Percentiles rank a stretch among this genome's conserved stretches.
phyloP scores from a whole-genome alignment of 2,888 invertebrate species.

The Phaedon cochleariae region DNA sequence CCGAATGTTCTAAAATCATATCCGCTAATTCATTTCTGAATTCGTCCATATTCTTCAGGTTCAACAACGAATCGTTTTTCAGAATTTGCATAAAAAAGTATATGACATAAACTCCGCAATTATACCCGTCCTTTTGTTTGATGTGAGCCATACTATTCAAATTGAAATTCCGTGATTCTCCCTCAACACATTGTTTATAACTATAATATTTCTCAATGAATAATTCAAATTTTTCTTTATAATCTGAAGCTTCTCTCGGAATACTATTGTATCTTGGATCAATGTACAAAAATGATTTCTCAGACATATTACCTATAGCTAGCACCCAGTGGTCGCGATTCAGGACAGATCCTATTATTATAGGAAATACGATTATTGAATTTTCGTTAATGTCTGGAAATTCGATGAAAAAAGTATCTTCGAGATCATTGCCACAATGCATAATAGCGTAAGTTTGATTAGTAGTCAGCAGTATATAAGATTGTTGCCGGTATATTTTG shows the following conservation, averaged over 20 bases:
- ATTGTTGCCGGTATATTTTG: neutral
- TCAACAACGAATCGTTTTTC: too few relatives aligned
- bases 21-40: too few relatives aligned
- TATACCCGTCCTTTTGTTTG: conserved; percentile 4
- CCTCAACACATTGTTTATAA: neutral
- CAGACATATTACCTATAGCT: neutral
- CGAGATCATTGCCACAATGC: conserved; percentile 2
- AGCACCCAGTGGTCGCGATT: conserved; percentile 4
- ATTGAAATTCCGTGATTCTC: neutral
- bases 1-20: neutral
- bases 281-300: too few relatives aligned
- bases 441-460: conserved; percentile 3
- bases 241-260: neutral
- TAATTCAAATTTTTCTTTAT: neutral
- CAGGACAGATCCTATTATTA: neutral
- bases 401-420: neutral
- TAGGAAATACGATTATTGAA: neutral
- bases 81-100: conserved; percentile 4
- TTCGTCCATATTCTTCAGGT: too few relatives aligned
- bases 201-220: neutral
- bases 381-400: neutral
- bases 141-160: neutral
- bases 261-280: neutral
- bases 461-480: neutral
- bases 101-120: conserved; percentile 4